phyloP scores from a whole-genome alignment of 2,113 vertebrate species.

The Holacanthus passer region DNA sequence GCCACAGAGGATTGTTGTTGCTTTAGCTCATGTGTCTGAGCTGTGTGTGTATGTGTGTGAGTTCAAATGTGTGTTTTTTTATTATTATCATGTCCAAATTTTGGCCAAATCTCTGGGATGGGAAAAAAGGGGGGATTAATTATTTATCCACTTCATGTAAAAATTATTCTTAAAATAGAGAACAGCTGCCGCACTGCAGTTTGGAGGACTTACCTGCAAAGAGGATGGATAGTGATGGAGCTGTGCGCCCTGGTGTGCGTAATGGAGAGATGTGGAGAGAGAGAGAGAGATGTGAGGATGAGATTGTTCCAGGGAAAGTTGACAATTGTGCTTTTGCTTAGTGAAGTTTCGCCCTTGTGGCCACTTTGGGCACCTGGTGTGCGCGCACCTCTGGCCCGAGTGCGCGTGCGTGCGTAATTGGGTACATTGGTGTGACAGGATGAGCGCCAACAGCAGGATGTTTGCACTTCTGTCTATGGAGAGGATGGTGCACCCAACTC shows the following conservation, averaged over 20 bases:
- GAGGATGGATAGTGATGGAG: slow-evolving; percentile 44
- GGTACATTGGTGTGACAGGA: neutral
- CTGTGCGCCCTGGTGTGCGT: slow-evolving; percentile 16
- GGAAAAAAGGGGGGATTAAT: slow-evolving; percentile 62
- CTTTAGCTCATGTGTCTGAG: neutral
- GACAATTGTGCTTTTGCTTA: neutral
- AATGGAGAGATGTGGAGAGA: accelerated
- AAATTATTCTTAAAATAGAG: slow-evolving; percentile 77
- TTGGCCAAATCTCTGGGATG: neutral
- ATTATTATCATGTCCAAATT: no score
- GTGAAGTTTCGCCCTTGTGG: slow-evolving; percentile 32
- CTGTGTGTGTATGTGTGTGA: neutral
- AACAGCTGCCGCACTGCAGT: slow-evolving; percentile 83
- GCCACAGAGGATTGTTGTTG: neutral
- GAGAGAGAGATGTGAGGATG: neutral
- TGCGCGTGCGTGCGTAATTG: neutral
- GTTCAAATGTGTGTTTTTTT: no score
- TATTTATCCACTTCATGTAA: slow-evolving; percentile 78
- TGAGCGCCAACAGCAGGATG: neutral
- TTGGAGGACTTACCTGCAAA: slow-evolving; percentile 56
- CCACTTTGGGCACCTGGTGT: slow-evolving; percentile 16
- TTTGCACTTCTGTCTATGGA: slow-evolving; percentile 20
- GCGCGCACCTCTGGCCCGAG: no score
- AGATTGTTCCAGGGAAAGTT: slow-evolving; percentile 27
- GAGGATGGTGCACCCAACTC: slow-evolving; percentile 2